These are phyloP conservation scores for Athalia rosae DNA, from an alignment of 2,888 invertebrate species.

Conservation along the genomic window DNA sequence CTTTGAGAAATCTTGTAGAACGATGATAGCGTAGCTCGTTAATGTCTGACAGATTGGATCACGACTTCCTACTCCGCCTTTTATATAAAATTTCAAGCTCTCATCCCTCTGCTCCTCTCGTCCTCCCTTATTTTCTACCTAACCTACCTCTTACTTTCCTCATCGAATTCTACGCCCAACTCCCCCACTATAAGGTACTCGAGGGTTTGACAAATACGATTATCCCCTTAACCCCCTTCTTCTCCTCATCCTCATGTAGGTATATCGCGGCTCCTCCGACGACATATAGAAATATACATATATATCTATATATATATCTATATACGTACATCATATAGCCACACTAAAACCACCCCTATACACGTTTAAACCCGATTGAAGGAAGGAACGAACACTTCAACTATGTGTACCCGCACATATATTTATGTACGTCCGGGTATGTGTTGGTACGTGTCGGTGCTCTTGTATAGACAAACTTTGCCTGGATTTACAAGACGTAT, in stretches of 20 bases:
- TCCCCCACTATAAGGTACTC: not conserved
- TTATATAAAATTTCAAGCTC: not conserved
- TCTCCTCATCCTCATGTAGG: not conserved
- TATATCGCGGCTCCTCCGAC: not conserved
- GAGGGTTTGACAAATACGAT: constrained; percentile 39
- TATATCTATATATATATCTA: not conserved
- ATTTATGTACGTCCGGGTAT: too few relatives aligned
- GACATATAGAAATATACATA: constrained; percentile 17
- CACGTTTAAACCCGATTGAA: too few relatives aligned
- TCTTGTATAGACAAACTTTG: too few relatives aligned
- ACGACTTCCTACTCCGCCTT: not conserved
- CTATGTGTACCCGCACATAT: too few relatives aligned
- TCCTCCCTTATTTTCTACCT: not conserved
- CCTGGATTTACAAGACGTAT: too few relatives aligned
- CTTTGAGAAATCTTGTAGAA: too few relatives aligned
- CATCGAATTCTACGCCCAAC: not conserved
- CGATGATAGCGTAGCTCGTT: constrained; percentile 31
- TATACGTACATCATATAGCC: too few relatives aligned
- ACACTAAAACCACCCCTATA: too few relatives aligned
- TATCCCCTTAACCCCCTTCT: constrained; percentile 14
- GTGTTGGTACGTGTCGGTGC: too few relatives aligned
- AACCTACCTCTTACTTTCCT: not conserved
- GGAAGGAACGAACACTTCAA: too few relatives aligned
- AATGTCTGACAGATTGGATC: constrained; percentile 43
- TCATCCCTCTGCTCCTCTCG: not conserved